A percentile compares a stretch with the other conserved stretches of the same genome.
phyloP scores from a whole-genome alignment of 1,140 invertebrate genomes.

The Temnothorax curvispinosus region DNA sequence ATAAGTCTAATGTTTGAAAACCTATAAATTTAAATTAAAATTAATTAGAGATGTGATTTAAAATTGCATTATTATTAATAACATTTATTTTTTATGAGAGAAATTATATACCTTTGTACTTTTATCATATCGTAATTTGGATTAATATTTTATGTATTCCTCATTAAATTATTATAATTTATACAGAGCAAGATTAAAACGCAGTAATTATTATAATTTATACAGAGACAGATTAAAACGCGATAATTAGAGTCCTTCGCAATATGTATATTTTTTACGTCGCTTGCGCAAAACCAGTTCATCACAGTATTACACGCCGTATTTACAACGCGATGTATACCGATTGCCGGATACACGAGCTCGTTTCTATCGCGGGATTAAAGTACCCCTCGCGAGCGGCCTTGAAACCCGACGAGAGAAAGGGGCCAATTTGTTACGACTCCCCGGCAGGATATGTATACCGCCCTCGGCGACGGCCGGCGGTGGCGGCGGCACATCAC shows the following conservation, averaged over 20 bases:
- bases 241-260: not conserved
- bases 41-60: not conserved
- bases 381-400: not conserved
- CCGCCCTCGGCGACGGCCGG: slow-evolving; percentile 1
- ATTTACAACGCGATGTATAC: not conserved
- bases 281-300: not conserved
- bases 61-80: not conserved
- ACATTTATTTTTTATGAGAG: not conserved
- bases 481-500: slow-evolving; percentile 34
- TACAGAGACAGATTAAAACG: not conserved
- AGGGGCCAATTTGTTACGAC: slow-evolving; percentile 62
- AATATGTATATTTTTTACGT: slow-evolving; percentile 9
- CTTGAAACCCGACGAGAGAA: slow-evolving; percentile 36
- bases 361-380: slow-evolving; percentile 25
- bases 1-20: not conserved
- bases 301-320: not conserved
- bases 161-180: slow-evolving; percentile 6
- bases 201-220: not conserved
- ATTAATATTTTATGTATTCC: not conserved
- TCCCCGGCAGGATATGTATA: not conserved
- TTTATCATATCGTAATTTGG: not conserved
- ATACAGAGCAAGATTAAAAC: not conserved
- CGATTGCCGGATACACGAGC: not conserved
- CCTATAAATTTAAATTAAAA: not conserved
- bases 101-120: not conserved